These are phyloP conservation scores for Eubasilissa splendida DNA, from an alignment of 2,888 invertebrate genomes.

Conservation along the genomic window DNA sequence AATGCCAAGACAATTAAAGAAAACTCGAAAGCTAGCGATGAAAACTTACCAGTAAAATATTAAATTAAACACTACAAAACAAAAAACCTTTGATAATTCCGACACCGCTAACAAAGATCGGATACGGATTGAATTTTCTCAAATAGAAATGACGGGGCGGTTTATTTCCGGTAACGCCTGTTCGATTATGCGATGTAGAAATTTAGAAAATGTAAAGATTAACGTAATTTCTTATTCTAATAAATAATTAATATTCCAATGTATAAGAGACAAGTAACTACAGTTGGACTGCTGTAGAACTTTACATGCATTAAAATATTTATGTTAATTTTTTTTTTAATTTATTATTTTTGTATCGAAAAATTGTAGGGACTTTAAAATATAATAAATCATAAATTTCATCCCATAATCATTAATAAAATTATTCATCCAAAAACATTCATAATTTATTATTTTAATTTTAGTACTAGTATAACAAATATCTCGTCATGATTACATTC, in stretches of 20 bases:
- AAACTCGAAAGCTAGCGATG: background rate
- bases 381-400: too few relatives aligned
- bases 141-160: slow-evolving; percentile 57
- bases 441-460: too few relatives aligned
- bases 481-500: too few relatives aligned
- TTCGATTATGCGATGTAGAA: slow-evolving; percentile 34
- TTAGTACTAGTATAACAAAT: too few relatives aligned
- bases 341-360: too few relatives aligned
- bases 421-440: too few relatives aligned
- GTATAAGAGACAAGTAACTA: too few relatives aligned
- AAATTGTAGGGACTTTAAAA: too few relatives aligned
- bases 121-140: slow-evolving; percentile 47
- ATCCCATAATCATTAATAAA: too few relatives aligned
- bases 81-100: slow-evolving; percentile 35
- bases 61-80: slow-evolving; percentile 45
- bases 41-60: slow-evolving; percentile 35
- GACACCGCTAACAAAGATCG: slow-evolving; percentile 32
- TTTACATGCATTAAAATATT: too few relatives aligned
- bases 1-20: background rate
- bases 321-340: too few relatives aligned
- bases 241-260: background rate
- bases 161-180: slow-evolving; percentile 53
- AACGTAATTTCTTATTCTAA: background rate
- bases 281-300: too few relatives aligned
- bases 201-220: background rate